Conservation (phyloP, 2,113 vertebrate genomes). For the Mormyrus iriodes region DNA sequence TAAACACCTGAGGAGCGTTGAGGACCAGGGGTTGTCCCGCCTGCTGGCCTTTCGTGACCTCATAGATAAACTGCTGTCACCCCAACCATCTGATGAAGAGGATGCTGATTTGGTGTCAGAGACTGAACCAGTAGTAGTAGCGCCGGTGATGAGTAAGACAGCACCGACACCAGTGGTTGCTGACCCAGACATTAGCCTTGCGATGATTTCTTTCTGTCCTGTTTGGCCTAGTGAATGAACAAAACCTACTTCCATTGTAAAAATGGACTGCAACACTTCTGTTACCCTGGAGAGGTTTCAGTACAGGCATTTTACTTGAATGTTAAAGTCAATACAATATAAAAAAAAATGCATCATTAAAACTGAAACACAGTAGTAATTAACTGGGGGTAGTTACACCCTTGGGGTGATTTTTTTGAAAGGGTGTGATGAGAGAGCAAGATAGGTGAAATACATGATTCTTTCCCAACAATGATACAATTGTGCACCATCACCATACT, state of each 20-base stretch:
- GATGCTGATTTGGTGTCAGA: background rate
- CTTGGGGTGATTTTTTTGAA: background rate
- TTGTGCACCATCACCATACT: background rate
- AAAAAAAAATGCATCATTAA: background rate
- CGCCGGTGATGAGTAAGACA: background rate
- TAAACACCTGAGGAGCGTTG: background rate
- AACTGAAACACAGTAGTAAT: background rate
- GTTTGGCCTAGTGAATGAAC: constrained; percentile 32
- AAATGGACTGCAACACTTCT: background rate
- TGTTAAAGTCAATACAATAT: background rate
- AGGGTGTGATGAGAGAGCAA: background rate
- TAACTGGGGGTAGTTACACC: background rate
- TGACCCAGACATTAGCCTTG: constrained; percentile 4
- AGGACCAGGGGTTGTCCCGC: background rate
- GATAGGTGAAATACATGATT: background rate
- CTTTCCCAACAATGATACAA: background rate
- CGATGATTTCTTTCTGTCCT: constrained; percentile 17
- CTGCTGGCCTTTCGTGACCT: background rate
- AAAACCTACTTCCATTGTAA: constrained; percentile 29
- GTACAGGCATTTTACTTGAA: background rate
- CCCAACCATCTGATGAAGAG: background rate
- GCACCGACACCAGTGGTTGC: background rate
- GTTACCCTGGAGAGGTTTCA: background rate
- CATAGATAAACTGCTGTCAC: background rate
- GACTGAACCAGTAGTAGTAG: background rate